phyloP scores from a whole-genome alignment of 1,140 invertebrate genomes.

The Acromyrmex heyeri region DNA sequence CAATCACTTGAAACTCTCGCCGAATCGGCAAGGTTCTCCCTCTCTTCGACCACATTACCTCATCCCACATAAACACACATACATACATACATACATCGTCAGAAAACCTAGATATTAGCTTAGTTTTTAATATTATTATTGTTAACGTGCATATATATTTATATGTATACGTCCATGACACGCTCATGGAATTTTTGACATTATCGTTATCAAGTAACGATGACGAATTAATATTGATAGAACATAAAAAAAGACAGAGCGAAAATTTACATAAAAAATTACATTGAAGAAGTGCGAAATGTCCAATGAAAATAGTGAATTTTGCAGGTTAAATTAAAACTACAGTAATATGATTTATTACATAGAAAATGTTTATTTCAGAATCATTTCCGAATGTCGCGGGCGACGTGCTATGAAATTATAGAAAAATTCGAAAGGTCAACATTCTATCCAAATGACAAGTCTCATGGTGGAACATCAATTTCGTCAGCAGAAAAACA shows the following conservation, averaged over 20 bases:
- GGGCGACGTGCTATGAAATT: not conserved
- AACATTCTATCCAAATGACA: not conserved
- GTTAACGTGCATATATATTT: no score
- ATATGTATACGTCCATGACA: no score
- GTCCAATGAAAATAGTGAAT: not conserved
- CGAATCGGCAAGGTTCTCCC: no score
- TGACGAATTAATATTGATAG: no score
- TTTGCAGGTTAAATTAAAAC: not conserved
- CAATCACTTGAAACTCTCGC: no score
- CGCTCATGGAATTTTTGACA: no score
- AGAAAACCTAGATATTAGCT: no score
- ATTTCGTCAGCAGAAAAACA: constrained; percentile 15
- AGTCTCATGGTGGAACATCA: not conserved
- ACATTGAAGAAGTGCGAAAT: not conserved
- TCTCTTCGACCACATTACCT: no score
- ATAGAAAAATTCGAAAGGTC: not conserved
- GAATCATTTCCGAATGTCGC: not conserved
- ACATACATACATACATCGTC: no score
- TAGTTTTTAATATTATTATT: no score
- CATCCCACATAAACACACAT: no score
- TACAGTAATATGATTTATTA: not conserved
- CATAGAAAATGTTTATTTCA: not conserved
- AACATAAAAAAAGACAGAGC: not conserved
- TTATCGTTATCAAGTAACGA: no score
- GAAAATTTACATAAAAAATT: not conserved